phyloP scores from a whole-genome alignment of 2,888 invertebrate genomes.

The Empis stercorea region DNA sequence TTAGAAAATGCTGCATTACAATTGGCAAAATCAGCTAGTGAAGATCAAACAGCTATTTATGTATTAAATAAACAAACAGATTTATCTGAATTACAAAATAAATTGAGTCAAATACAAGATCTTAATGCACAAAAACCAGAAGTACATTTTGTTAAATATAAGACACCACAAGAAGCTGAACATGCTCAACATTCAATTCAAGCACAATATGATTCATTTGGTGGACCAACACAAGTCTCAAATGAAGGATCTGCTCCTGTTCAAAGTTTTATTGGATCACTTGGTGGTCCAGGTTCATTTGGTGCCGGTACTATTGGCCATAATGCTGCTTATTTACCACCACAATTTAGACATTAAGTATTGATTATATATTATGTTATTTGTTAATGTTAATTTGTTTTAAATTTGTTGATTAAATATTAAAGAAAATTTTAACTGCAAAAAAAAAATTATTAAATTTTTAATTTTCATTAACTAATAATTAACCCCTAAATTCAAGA shows the following conservation, averaged over 20 bases:
- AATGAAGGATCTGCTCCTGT: constrained; percentile 24
- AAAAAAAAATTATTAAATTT: no score
- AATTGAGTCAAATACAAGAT: constrained; percentile 20
- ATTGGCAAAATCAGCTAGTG: constrained; percentile 24
- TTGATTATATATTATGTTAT: no score
- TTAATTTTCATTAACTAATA: no score
- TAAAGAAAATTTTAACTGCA: no score
- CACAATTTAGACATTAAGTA: neutral
- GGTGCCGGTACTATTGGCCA: neutral
- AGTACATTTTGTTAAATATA: constrained; percentile 30
- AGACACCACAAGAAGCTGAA: constrained; percentile 25
- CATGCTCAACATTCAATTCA: constrained; percentile 26
- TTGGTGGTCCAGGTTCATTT: neutral
- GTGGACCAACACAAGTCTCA: constrained; percentile 18
- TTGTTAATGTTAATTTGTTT: no score
- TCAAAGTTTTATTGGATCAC: neutral
- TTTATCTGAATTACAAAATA: constrained; percentile 21
- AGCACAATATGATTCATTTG: constrained; percentile 24
- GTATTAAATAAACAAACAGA: constrained; percentile 26
- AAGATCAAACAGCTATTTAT: constrained; percentile 26
- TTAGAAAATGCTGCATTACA: constrained; percentile 15
- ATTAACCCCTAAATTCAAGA: no score
- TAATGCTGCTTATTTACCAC: constrained; percentile 1
- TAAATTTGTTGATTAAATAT: no score
- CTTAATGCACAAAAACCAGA: constrained; percentile 23